Conservation (phyloP, 2,888 invertebrate genomes). For the Ellobium chinense region DNA sequence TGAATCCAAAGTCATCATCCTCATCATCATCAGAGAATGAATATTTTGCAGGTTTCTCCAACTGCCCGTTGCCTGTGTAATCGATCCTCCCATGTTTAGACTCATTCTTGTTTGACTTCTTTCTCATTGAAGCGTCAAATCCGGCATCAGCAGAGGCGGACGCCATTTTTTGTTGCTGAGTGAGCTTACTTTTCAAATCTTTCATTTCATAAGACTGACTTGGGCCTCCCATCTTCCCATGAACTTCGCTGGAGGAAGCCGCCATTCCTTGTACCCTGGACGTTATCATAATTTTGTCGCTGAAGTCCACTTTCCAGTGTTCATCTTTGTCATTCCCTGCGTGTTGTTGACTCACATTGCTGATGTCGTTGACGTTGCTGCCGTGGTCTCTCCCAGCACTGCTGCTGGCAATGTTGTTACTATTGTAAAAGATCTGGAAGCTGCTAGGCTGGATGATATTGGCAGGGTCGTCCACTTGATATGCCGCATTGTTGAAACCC, state of each 20-base stretch:
- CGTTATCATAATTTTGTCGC: background rate
- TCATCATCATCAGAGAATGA: background rate
- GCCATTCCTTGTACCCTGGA: background rate
- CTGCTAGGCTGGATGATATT: background rate
- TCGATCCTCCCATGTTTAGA: too few relatives aligned
- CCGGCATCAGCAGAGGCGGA: background rate
- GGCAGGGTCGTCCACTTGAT: background rate
- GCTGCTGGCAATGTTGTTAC: background rate
- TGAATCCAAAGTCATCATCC: background rate
- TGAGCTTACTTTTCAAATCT: background rate
- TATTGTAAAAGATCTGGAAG: background rate
- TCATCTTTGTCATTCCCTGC: too few relatives aligned
- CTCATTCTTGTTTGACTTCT: background rate
- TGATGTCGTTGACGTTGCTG: background rate
- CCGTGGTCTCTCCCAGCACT: too few relatives aligned
- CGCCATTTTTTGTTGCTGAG: background rate
- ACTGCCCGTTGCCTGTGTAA: background rate
- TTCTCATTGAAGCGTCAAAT: background rate
- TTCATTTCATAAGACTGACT: background rate
- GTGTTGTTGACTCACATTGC: too few relatives aligned
- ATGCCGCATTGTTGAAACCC: background rate
- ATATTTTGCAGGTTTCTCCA: background rate
- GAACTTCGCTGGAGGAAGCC: background rate
- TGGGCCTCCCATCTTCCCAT: background rate
- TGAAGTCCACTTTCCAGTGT: background rate